Evolutionary conservation across 2,888 invertebrate species (phyloP).

Genomic region (Bembecia ichneumoniformis): DNA sequence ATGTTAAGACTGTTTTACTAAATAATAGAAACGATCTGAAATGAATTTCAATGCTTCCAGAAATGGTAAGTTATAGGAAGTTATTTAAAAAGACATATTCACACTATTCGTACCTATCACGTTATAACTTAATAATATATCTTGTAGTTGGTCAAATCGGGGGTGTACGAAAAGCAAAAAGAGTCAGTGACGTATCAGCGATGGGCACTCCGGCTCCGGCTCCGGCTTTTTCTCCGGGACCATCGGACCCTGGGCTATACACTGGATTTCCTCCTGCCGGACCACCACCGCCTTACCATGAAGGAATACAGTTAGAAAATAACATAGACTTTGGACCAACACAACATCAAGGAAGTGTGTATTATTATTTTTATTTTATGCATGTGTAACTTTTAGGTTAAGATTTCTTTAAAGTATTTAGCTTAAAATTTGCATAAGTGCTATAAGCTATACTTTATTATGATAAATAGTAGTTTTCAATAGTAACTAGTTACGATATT

Average conservation of each 20-base stretch:
- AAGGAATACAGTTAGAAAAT: slow-evolving; percentile 52
- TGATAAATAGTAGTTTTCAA: no score
- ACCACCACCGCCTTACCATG: slow-evolving; percentile 45
- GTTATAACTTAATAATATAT: no score
- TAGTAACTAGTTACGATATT: no score
- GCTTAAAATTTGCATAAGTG: no score
- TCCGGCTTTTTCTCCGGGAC: slow-evolving; percentile 34
- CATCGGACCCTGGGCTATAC: slow-evolving; percentile 19
- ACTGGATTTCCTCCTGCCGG: neutral
- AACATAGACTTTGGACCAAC: neutral
- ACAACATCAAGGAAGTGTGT: slow-evolving; percentile 28
- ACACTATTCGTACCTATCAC: no score
- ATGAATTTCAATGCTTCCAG: slow-evolving; percentile 69
- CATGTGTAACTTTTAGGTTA: neutral
- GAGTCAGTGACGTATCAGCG: slow-evolving; percentile 78
- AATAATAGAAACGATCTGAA: slow-evolving; percentile 15
- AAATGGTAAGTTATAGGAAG: slow-evolving; percentile 39
- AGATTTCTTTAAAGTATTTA: no score
- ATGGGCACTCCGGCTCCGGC: slow-evolving; percentile 73
- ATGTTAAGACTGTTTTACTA: slow-evolving; percentile 32
- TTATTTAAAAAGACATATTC: neutral
- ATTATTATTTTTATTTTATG: neutral
- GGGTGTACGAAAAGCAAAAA: slow-evolving; percentile 72
- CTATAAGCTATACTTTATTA: no score
- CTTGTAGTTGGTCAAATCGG: slow-evolving; percentile 44